Conservation (phyloP, 2,888 invertebrate species). For the Resseliella maxima region DNA sequence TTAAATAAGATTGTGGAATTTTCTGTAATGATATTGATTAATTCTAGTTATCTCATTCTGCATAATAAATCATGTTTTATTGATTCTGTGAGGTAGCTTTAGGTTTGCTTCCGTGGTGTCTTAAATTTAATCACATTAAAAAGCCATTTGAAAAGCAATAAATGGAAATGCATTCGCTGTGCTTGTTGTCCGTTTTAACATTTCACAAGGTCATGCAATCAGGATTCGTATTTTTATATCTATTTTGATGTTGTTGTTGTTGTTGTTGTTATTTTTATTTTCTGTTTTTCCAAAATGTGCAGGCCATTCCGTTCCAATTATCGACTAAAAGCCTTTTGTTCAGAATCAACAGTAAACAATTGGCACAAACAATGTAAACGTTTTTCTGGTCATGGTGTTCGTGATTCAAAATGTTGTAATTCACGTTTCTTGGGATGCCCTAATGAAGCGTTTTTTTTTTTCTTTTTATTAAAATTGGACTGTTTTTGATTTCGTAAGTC, state of each 20-base stretch:
- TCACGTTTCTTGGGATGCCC: background rate
- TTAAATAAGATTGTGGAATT: no score
- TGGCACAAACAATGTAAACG: background rate
- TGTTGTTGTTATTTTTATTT: background rate
- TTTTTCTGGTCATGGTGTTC: no score
- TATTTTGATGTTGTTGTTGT: no score
- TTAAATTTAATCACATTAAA: background rate
- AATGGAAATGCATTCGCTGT: no score
- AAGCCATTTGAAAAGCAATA: background rate
- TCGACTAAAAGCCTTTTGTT: background rate
- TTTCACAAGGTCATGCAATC: background rate
- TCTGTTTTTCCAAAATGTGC: background rate
- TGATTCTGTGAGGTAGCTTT: background rate
- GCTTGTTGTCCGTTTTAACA: background rate
- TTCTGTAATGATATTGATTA: conserved; percentile 29
- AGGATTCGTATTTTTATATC: background rate
- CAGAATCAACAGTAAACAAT: background rate
- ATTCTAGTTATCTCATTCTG: conserved; percentile 41
- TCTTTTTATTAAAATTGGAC: conserved; percentile 2
- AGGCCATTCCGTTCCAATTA: conserved; percentile 10
- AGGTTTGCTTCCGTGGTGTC: background rate
- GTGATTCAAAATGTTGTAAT: background rate
- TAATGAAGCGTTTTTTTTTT: background rate
- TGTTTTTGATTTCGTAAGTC: background rate
- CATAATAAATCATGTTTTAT: background rate